Base-by-base conservation (phyloP, 2,113 vertebrate genomes). In the Pholis gunnellus region DNA sequence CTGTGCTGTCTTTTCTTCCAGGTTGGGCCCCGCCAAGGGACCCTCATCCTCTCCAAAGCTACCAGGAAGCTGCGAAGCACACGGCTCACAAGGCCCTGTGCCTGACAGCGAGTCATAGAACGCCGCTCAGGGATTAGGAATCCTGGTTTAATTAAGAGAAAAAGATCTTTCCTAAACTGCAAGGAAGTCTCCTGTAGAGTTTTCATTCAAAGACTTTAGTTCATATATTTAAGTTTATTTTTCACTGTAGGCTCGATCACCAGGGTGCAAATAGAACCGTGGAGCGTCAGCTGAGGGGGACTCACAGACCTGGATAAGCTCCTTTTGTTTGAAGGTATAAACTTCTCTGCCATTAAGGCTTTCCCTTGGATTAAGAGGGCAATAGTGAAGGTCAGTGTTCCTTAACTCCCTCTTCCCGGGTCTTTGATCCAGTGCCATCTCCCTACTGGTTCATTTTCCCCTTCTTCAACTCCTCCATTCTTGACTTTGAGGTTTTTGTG, bases 301-400 rank as follows among this genome's bases (percentile, higher is more conserved):
- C 59, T 50, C 9, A 34, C n/a, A 8, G 56, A 15, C 56, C 50
- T 75, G 77, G 76, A 61, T 80, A 77, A 81, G 84, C 81, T 52
- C 66, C 54, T 82, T 66, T 77, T 75, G 36, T 80, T 69, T 83
- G 82, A 81, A 68, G 78, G 52, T 17, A 34, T 87, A 59, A 81
- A 73, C 79, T 71, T 70, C 54, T 68, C 46, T 54, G 36, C 59
- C 13, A 6, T 50, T 56, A 79, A 83, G 84, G 48, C 73, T 79
- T 81, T 71, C 65, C 54, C 31, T 60, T 72, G 91, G 86, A 93
- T 93, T 91, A 90, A 82, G 29, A 50, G 46, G 52, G 50, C 63
- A 52, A 81, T 18, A 27, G n/a, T 77, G 78, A 88, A 87, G 78
- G 57, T 82, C 88, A 75, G 15, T 18, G n/a, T 69, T 72, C 57